A percentile compares a stretch with the other conserved stretches of the same genome.
These are phyloP conservation scores for Brachyopa scutellaris DNA, from an alignment of 2,888 invertebrate genomes.

Conservation along the genomic window DNA sequence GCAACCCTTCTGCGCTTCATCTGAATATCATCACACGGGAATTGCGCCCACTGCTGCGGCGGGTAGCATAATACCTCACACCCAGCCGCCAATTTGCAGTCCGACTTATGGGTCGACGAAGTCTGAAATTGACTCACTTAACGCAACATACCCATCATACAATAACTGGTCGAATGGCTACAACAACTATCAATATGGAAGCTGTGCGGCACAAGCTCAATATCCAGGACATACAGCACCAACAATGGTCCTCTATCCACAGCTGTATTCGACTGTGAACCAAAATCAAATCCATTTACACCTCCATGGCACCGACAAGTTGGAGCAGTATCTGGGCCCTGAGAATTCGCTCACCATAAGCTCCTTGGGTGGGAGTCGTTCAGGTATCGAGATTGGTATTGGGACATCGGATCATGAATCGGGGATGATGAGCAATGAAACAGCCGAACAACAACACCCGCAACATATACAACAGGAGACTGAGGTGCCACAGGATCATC, in stretches of 20 bases:
- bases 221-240: conserved; percentile 81
- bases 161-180: conserved; percentile 85
- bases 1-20: conserved; percentile 82
- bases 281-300: conserved; percentile 94
- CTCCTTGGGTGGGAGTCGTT: conserved; percentile 81
- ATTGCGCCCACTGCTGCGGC: conserved; percentile 76
- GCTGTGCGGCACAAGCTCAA: conserved; percentile 80
- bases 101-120: conserved; percentile 77
- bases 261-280: conserved; percentile 91
- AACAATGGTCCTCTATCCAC: conserved; percentile 89
- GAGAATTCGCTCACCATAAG: conserved; percentile 84
- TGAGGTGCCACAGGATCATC: conserved; percentile 69
- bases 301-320: conserved; percentile 86
- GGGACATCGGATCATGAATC: conserved; percentile 79
- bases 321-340: conserved; percentile 86
- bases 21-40: conserved; percentile 80
- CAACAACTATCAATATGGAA: conserved; percentile 87
- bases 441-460: conserved; percentile 79
- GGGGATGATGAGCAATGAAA: conserved; percentile 60
- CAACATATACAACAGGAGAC: conserved; percentile 75
- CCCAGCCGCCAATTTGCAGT: conserved; percentile 76
- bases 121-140: conserved; percentile 79
- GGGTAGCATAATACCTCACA: conserved; percentile 75
- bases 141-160: conserved; percentile 79
- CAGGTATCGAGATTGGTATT: conserved; percentile 84